Percentiles rank a stretch among this genome's conserved stretches.
These are phyloP conservation scores for Dryobotodes eremita DNA, from an alignment of 2,888 invertebrate genomes.

Conservation along the genomic window DNA sequence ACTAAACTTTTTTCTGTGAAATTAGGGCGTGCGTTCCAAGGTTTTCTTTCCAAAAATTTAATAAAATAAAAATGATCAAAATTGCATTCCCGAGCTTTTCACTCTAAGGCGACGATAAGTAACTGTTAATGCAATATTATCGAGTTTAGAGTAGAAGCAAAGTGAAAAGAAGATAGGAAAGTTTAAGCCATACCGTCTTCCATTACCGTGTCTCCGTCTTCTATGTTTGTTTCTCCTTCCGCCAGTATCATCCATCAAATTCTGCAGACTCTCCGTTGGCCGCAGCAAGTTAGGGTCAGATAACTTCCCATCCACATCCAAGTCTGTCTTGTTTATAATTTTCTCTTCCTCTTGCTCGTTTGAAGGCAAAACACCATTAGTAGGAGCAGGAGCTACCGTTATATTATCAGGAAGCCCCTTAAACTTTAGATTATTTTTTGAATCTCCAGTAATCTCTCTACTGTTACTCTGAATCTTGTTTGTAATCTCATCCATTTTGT, in stretches of 20 bases:
- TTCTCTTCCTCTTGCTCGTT: constrained; percentile 84
- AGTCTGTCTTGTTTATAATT: constrained; percentile 76
- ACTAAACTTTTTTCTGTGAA: no score
- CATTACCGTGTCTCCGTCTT: constrained; percentile 85
- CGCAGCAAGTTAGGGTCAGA: constrained; percentile 80
- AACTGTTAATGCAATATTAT: background rate
- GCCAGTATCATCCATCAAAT: constrained; percentile 77
- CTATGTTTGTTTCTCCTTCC: constrained; percentile 75
- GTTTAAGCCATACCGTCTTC: constrained; percentile 81
- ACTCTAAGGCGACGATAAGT: background rate
- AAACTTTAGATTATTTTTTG: constrained; percentile 85
- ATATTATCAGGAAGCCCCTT: constrained; percentile 87
- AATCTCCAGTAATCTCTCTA: constrained; percentile 89
- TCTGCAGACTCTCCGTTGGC: constrained; percentile 86
- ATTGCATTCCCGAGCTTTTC: no score
- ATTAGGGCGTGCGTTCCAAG: no score
- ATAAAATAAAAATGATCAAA: no score
- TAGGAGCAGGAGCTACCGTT: constrained; percentile 87
- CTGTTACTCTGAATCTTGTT: constrained; percentile 91
- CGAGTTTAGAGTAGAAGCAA: background rate
- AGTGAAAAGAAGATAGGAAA: constrained; percentile 49
- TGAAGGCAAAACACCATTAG: constrained; percentile 84
- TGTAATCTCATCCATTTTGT: constrained; percentile 87
- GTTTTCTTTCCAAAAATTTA: no score
- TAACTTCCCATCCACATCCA: constrained; percentile 74